Conservation (phyloP, 2,113 vertebrate species). For the Arothron firmamentum region DNA sequence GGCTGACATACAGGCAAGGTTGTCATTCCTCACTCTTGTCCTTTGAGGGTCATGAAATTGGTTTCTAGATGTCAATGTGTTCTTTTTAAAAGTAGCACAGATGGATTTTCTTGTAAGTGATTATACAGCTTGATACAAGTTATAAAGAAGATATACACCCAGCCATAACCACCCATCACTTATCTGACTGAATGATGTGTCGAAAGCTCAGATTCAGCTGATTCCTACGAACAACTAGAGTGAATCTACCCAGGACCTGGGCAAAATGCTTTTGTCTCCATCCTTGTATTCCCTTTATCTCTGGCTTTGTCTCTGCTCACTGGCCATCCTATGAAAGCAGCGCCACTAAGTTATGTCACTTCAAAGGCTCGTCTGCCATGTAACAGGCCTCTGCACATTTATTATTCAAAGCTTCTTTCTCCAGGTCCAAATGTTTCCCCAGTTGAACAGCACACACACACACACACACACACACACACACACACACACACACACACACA, state of each 20-base stretch:
- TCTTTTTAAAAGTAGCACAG: slow-evolving; percentile 21
- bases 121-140: slow-evolving; percentile 37
- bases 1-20: slow-evolving; percentile 45
- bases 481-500: no score
- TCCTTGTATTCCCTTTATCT: slow-evolving; percentile 36
- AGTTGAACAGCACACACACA: slow-evolving; percentile 36
- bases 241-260: slow-evolving; percentile 10
- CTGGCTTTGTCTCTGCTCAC: slow-evolving; percentile 49
- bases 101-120: slow-evolving; percentile 10
- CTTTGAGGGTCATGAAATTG: slow-evolving; percentile 68
- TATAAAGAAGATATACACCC: slow-evolving; percentile 23
- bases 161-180: background rate
- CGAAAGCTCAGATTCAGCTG: slow-evolving; percentile 11
- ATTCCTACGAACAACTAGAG: slow-evolving; percentile 27
- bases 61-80: slow-evolving; percentile 59
- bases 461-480: no score
- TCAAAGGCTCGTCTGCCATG: slow-evolving; percentile 68
- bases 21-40: slow-evolving; percentile 62
- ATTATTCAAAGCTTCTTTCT: slow-evolving; percentile 71
- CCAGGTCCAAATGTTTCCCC: slow-evolving; percentile 61
- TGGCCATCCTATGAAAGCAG: slow-evolving; percentile 54
- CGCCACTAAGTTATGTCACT: slow-evolving; percentile 70
- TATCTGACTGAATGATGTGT: background rate
- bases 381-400: slow-evolving; percentile 67
- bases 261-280: slow-evolving; percentile 32